Base-by-base conservation (phyloP, 2,888 invertebrate genomes). In the Eristalis intricaria region DNA sequence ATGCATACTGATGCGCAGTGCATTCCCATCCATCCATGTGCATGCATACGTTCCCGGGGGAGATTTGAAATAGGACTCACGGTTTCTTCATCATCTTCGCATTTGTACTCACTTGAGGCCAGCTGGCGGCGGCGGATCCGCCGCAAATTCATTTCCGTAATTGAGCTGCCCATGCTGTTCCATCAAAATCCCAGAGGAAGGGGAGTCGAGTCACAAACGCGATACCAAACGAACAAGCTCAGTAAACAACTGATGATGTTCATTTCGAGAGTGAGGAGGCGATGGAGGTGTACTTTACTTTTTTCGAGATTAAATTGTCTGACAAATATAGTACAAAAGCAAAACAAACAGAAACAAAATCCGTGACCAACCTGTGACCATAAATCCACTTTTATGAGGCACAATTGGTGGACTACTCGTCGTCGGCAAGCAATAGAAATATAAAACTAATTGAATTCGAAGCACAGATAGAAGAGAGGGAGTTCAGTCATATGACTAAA, bases 381-480 rank as follows among this genome's bases (percentile, higher is more conserved):
- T 58, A 60, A 75, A 75, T 73, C 15, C 66, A 32, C 35, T 71
- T 83, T 78, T 83, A 78, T 35, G 71, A 76, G 50, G 8, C 4
- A 23, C 38, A 43, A 43, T 66, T n/a, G 1, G 40, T n/a, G 1
- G 40, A 22, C 19, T 43, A 50, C 50, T 50, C 50, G 50, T 50
- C 5, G 32, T 26, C 26, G 26, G 26, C 26, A 26, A 26, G 23
- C 69, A 63, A 35, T 60, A 66, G 26, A 77, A 50, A 38, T 32
- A 65, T 69, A 70, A 74, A 74, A 79, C 15, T 66, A 84, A 70
- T 75, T 84, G 65, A 84, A 84, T 65, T 84, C 15, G 43, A 74
- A 50, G 19, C 50, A 19, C 8, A 50, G 19, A 19, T 1, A 8
- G 50, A 50, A 2, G 50, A 50, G 50, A 19, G 50, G n/a, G n/a